Evolutionary conservation across 2,888 invertebrate species (phyloP).

Genomic region (Papilio gigon): DNA sequence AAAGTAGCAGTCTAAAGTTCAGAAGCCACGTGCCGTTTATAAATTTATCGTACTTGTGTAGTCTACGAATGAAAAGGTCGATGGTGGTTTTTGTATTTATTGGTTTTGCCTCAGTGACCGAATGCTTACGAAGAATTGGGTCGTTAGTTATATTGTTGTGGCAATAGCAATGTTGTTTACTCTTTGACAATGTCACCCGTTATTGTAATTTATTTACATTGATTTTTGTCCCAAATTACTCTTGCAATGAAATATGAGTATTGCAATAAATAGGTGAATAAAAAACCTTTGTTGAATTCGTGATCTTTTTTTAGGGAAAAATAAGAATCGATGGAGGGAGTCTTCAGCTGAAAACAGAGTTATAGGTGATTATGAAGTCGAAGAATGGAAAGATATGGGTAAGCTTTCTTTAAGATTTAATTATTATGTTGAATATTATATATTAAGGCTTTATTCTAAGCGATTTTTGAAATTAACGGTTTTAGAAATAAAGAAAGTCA

Average conservation of each 20-base stretch:
- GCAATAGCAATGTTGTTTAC: slow-evolving; percentile 79
- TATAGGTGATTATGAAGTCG: slow-evolving; percentile 86
- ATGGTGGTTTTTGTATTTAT: slow-evolving; percentile 78
- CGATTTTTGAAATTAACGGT: no score
- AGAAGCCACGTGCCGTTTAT: slow-evolving; percentile 64
- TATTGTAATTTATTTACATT: slow-evolving; percentile 77
- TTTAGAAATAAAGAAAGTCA: slow-evolving; percentile 16
- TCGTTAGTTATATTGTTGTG: slow-evolving; percentile 82
- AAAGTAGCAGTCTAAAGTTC: slow-evolving; percentile 64
- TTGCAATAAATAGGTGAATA: neutral
- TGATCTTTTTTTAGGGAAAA: slow-evolving; percentile 72
- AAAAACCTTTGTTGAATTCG: neutral
- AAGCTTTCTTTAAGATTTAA: no score
- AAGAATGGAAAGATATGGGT: slow-evolving; percentile 89
- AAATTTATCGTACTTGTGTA: slow-evolving; percentile 65
- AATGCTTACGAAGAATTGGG: slow-evolving; percentile 78
- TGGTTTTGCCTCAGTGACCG: slow-evolving; percentile 74
- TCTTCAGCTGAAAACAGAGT: slow-evolving; percentile 83
- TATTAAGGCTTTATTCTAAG: no score
- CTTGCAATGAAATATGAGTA: neutral
- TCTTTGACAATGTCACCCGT: slow-evolving; percentile 76
- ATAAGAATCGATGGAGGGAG: slow-evolving; percentile 82
- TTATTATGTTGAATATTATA: no score
- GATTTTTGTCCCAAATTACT: slow-evolving; percentile 62
- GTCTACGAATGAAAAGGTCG: slow-evolving; percentile 66